Percentiles rank a stretch among this genome's conserved stretches.
Evolutionary conservation across 2,113 vertebrate genomes (phyloP).

Genomic region (Mirza zaza): DNA sequence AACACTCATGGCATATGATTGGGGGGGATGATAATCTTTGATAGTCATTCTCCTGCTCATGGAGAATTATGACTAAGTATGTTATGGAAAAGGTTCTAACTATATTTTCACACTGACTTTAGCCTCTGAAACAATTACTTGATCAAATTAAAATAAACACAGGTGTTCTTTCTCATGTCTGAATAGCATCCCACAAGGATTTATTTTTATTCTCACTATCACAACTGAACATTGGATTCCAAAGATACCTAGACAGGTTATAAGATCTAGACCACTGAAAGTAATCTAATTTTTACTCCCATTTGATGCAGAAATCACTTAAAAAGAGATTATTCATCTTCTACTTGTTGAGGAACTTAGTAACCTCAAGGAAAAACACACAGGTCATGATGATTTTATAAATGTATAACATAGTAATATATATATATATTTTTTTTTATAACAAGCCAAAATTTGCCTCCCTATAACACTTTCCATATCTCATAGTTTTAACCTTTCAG

Average conservation of each 20-base stretch:
- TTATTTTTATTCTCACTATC: not conserved
- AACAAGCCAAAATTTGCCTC: not conserved
- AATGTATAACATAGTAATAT: not conserved
- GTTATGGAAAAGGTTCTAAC: not conserved
- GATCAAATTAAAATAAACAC: not conserved
- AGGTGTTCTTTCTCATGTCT: accelerated
- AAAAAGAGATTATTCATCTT: not conserved
- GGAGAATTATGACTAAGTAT: not conserved
- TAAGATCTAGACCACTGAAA: not conserved
- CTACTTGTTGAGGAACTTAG: not conserved
- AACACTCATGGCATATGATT: not conserved
- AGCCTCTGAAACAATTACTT: not conserved
- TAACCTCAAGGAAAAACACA: not conserved
- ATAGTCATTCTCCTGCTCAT: not conserved
- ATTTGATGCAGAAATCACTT: not conserved
- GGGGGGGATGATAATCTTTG: not conserved
- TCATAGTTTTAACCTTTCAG: not conserved
- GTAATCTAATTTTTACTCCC: not conserved
- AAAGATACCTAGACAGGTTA: not conserved
- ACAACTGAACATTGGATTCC: not conserved
- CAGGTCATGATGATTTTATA: not conserved
- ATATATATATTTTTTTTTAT: not conserved
- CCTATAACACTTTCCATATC: not conserved
- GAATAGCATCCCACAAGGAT: not conserved
- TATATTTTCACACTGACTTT: not conserved